A percentile compares a stretch with the other conserved stretches of the same genome.
Evolutionary conservation across 2,797 vertebrate genomes (phyloP).

Genomic region (Cetoscarus ocellatus): DNA sequence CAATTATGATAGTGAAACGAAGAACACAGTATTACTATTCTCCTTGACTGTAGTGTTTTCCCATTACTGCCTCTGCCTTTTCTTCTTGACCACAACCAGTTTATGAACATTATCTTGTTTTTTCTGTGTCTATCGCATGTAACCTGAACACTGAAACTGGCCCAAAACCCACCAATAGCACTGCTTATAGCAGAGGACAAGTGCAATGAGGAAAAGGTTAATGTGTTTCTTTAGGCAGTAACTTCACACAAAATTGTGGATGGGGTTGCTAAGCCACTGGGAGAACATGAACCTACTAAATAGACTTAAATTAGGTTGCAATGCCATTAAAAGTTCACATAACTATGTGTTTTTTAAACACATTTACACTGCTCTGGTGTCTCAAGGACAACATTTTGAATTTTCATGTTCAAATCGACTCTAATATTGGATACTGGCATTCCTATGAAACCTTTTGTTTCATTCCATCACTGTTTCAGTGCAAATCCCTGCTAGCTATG

Average conservation of each 20-base stretch:
- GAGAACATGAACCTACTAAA: background rate
- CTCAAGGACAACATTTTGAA: no score
- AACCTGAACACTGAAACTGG: background rate
- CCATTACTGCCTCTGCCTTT: slow-evolving; percentile 29
- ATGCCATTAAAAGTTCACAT: background rate
- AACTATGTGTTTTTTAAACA: background rate
- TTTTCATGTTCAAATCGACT: no score
- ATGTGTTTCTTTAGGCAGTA: no score
- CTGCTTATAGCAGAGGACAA: background rate
- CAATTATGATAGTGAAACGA: background rate
- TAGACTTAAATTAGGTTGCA: background rate
- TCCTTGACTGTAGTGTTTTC: slow-evolving; percentile 33
- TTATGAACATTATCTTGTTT: background rate
- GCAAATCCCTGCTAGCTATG: no score
- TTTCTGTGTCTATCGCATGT: background rate
- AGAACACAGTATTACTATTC: no score
- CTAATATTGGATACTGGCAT: no score
- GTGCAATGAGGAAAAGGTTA: no score
- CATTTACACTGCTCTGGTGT: background rate
- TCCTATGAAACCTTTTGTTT: no score
- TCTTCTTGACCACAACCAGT: background rate
- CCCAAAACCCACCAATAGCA: no score
- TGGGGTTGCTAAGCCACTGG: background rate
- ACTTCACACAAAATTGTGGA: no score
- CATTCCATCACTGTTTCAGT: no score